A percentile compares a stretch with the other conserved stretches of the same genome.
These are phyloP conservation scores for Pyrgus malvae DNA, from an alignment of 2,888 invertebrate species.

Conservation along the genomic window DNA sequence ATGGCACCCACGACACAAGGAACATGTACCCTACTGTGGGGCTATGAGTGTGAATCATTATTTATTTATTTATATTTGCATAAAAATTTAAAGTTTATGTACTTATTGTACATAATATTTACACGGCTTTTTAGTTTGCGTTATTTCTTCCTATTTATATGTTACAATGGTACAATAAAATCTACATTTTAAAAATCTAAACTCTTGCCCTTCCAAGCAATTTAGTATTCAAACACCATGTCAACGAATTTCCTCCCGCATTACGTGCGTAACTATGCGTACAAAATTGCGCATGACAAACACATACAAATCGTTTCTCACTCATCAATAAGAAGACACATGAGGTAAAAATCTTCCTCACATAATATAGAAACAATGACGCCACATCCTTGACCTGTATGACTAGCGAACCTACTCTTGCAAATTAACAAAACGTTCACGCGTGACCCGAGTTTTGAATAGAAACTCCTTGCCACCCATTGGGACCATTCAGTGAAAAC, in stretches of 20 bases:
- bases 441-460: conserved; percentile 35
- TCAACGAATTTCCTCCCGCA: conserved; percentile 20
- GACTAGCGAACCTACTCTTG: conserved; percentile 34
- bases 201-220: not conserved
- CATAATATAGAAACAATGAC: conserved; percentile 12
- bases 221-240: conserved; percentile 4
- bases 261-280: conserved; percentile 18
- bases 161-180: too few species aligned
- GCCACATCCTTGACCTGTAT: conserved; percentile 45
- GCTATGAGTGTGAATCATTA: too few species aligned
- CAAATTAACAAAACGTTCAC: conserved; percentile 46
- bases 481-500: conserved; percentile 48
- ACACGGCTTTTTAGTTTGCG: too few species aligned
- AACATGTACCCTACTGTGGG: too few species aligned
- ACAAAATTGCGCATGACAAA: conserved; percentile 20
- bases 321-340: conserved; percentile 17
- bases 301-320: conserved; percentile 18
- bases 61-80: too few species aligned
- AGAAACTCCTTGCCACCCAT: conserved; percentile 24
- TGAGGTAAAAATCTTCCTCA: conserved; percentile 21
- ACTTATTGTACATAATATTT: too few species aligned
- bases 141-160: too few species aligned
- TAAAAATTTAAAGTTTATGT: too few species aligned
- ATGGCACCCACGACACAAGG: too few species aligned
- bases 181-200: not conserved